Percentiles rank a stretch among this genome's conserved stretches.
Evolutionary conservation across 2,888 invertebrate species (phyloP).

Genomic region (Halictus quadricinctus): DNA sequence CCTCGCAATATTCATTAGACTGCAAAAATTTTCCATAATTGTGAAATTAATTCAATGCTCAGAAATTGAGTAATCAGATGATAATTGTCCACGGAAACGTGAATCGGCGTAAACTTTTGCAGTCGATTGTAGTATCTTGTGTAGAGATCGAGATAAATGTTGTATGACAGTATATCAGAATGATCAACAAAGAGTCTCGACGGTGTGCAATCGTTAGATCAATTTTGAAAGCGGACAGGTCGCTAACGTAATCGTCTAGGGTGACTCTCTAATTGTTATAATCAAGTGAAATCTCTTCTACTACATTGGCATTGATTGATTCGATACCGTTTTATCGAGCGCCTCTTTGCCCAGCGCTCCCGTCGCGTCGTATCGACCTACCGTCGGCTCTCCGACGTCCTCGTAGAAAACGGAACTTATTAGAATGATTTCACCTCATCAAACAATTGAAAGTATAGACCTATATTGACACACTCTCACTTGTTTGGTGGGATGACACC

Average conservation of each 20-base stretch:
- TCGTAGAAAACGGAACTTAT: constrained; percentile 54
- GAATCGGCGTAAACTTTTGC: neutral
- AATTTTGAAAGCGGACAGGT: neutral
- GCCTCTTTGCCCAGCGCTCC: constrained; percentile 44
- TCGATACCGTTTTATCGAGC: constrained; percentile 50
- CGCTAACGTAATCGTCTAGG: constrained; percentile 31
- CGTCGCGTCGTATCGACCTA: constrained; percentile 55
- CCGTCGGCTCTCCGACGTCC: constrained; percentile 60
- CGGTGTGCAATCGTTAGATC: neutral
- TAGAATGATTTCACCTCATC: constrained; percentile 82
- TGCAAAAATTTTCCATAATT: neutral
- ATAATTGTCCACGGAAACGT: no score
- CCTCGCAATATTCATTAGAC: neutral
- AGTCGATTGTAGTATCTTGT: neutral
- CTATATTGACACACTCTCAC: constrained; percentile 82
- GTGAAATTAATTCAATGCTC: no score
- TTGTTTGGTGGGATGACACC: constrained; percentile 83
- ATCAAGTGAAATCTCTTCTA: constrained; percentile 74
- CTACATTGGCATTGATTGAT: constrained; percentile 54
- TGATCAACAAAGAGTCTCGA: constrained; percentile 1
- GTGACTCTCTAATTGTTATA: constrained; percentile 71
- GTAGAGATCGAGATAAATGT: neutral
- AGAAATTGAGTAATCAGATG: no score
- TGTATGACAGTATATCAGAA: neutral
- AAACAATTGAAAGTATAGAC: constrained; percentile 83